Evolutionary conservation across 2,113 vertebrate genomes (phyloP).

Genomic region (Oryzias melastigma): DNA sequence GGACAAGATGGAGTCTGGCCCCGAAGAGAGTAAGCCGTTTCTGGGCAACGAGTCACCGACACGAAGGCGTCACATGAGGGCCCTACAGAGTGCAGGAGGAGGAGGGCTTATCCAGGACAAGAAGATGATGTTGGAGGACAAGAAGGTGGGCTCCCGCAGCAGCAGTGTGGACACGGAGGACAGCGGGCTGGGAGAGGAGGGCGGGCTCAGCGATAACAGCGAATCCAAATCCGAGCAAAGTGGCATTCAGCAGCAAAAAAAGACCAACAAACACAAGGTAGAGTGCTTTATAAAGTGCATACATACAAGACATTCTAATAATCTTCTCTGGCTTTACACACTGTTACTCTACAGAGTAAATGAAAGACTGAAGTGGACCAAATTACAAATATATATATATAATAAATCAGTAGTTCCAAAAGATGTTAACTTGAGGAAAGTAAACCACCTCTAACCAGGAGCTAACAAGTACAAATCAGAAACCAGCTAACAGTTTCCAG

Average conservation of each 20-base stretch:
- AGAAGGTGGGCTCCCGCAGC: conserved; percentile 60
- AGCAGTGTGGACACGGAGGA: conserved; percentile 76
- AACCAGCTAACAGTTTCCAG: too few species aligned
- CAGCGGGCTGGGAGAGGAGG: conserved; percentile 74
- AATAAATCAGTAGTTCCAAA: too few species aligned
- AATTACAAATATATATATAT: too few species aligned
- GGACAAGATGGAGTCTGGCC: conserved; percentile 68
- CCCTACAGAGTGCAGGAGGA: conserved; percentile 43
- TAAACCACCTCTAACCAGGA: too few species aligned
- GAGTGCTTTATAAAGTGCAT: background rate
- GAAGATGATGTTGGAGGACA: conserved; percentile 61
- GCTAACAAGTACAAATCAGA: too few species aligned
- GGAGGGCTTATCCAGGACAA: conserved; percentile 50
- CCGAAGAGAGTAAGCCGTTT: conserved; percentile 57
- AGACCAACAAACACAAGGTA: conserved; percentile 68
- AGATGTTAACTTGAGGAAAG: too few species aligned
- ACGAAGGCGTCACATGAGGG: conserved; percentile 67
- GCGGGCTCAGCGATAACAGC: conserved; percentile 52
- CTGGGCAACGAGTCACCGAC: conserved; percentile 75
- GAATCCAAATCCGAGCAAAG: conserved; percentile 46
- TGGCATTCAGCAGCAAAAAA: conserved; percentile 29
- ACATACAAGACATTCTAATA: too few species aligned
- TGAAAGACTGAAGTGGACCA: too few species aligned
- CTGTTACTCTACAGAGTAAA: too few species aligned
- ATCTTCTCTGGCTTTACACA: too few species aligned